A percentile compares a stretch with the other conserved stretches of the same genome.
Evolutionary conservation across 2,888 invertebrate species (phyloP).

Genomic region (Drosophila neonasuta): DNA sequence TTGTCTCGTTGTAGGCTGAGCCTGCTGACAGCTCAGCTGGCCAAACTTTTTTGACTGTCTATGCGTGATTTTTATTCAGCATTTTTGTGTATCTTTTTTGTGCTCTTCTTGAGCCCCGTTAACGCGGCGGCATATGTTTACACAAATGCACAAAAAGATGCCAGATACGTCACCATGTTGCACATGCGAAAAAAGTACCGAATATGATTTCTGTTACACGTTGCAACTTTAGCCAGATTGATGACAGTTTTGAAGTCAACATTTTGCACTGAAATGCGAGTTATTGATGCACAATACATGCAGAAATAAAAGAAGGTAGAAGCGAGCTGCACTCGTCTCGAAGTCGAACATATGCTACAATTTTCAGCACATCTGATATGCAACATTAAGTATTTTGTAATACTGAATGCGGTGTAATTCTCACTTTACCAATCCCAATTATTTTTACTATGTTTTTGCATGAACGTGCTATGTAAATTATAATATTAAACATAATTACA

Average conservation of each 20-base stretch:
- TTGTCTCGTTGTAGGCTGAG: conserved; percentile 10
- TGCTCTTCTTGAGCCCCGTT: conserved; percentile 27
- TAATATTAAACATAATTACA: background rate
- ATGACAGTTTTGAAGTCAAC: conserved; percentile 44
- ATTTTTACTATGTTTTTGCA: too few species aligned
- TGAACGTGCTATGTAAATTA: background rate
- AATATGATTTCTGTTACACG: conserved; percentile 41
- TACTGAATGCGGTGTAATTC: too few species aligned
- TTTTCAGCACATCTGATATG: background rate
- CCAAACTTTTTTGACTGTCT: conserved; percentile 44
- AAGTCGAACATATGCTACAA: background rate
- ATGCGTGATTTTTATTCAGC: conserved; percentile 25
- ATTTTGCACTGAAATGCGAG: conserved; percentile 8
- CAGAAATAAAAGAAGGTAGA: background rate
- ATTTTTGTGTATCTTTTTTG: background rate
- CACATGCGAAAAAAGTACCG: conserved; percentile 10
- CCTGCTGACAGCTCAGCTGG: conserved; percentile 40
- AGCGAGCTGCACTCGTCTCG: too few species aligned
- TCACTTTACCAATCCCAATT: too few species aligned
- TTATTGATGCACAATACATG: background rate
- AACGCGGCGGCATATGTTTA: conserved; percentile 72
- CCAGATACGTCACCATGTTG: conserved; percentile 34
- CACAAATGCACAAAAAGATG: conserved; percentile 56
- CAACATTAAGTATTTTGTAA: too few species aligned
- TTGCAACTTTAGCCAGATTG: conserved; percentile 48